phyloP scores from a whole-genome alignment of 2,113 vertebrate genomes.

The Anhinga anhinga region DNA sequence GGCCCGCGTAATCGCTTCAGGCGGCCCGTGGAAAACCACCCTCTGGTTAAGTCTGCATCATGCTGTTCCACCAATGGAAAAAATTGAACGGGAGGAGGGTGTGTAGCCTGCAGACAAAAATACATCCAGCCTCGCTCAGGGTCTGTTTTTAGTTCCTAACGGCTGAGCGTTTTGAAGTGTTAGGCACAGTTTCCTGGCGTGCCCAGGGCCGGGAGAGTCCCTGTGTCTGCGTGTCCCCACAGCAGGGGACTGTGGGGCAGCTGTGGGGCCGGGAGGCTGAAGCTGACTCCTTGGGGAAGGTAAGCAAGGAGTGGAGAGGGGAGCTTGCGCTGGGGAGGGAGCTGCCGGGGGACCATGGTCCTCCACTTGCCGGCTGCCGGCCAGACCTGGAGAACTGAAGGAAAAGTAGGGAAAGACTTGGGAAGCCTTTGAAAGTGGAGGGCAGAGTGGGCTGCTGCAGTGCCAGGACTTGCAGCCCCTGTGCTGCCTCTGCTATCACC shows the following conservation, averaged over 20 bases:
- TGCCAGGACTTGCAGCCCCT: neutral
- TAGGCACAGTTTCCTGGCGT: conserved; percentile 78
- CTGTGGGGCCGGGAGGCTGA: neutral
- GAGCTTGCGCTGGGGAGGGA: neutral
- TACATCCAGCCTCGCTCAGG: conserved; percentile 68
- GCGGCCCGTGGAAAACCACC: conserved; percentile 82
- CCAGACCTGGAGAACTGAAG: neutral
- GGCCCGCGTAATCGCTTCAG: conserved; percentile 74
- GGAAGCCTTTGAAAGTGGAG: neutral
- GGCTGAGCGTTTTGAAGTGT: conserved; percentile 70
- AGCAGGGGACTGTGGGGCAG: neutral
- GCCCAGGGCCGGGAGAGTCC: conserved; percentile 65
- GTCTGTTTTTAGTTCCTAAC: conserved; percentile 80
- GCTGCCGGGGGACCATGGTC: neutral
- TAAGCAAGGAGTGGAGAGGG: neutral
- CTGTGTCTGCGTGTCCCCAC: neutral
- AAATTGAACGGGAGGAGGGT: conserved; percentile 80
- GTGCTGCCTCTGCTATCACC: neutral
- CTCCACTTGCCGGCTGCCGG: neutral
- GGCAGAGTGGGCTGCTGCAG: neutral
- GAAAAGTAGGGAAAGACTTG: neutral
- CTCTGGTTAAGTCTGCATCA: conserved; percentile 80
- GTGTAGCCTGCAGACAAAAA: conserved; percentile 80
- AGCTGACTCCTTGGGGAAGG: neutral
- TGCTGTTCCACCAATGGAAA: conserved; percentile 82